Percentiles rank a stretch among this genome's conserved stretches.
Evolutionary conservation across 1,140 invertebrate genomes (phyloP).

Genomic region (Samia ricini): DNA sequence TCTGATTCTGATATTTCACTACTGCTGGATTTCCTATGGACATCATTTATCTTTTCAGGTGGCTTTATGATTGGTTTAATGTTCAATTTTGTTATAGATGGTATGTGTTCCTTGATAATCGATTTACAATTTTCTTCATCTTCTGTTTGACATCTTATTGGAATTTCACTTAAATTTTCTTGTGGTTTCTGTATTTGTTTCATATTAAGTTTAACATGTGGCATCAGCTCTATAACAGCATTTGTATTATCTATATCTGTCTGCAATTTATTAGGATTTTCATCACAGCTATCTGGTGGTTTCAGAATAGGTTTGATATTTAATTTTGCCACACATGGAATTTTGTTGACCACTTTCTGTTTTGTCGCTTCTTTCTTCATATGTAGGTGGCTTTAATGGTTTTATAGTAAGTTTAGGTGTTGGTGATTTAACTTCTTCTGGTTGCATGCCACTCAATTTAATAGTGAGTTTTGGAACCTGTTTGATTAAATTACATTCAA

Average conservation of each 20-base stretch:
- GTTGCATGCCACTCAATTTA: slow-evolving; percentile 55
- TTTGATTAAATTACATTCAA: slow-evolving; percentile 38
- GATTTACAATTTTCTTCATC: slow-evolving; percentile 14
- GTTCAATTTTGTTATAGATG: slow-evolving; percentile 66
- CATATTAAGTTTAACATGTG: slow-evolving; percentile 47
- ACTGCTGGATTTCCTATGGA: slow-evolving; percentile 69
- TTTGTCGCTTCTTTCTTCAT: slow-evolving; percentile 18
- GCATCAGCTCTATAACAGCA: slow-evolving; percentile 17
- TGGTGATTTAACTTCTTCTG: slow-evolving; percentile 58
- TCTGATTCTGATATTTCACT: slow-evolving; percentile 76
- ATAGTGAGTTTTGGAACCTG: slow-evolving; percentile 70
- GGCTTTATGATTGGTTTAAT: slow-evolving; percentile 68
- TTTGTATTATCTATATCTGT: slow-evolving; percentile 13
- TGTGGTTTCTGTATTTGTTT: slow-evolving; percentile 42
- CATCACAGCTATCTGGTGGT: slow-evolving; percentile 33
- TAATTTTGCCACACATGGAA: slow-evolving; percentile 44
- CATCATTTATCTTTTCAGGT: slow-evolving; percentile 65
- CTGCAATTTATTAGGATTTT: slow-evolving; percentile 16
- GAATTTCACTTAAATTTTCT: slow-evolving; percentile 30
- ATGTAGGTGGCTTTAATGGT: slow-evolving; percentile 51
- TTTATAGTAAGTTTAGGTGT: slow-evolving; percentile 71
- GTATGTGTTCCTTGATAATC: slow-evolving; percentile 41
- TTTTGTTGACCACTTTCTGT: slow-evolving; percentile 23
- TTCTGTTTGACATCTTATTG: slow-evolving; percentile 9
- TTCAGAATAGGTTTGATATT: slow-evolving; percentile 51